Percentiles rank a stretch among this genome's conserved stretches.
These are phyloP conservation scores for Porites cylindrica DNA, from an alignment of 92 coral and sea anemone species.

Conservation along the genomic window DNA sequence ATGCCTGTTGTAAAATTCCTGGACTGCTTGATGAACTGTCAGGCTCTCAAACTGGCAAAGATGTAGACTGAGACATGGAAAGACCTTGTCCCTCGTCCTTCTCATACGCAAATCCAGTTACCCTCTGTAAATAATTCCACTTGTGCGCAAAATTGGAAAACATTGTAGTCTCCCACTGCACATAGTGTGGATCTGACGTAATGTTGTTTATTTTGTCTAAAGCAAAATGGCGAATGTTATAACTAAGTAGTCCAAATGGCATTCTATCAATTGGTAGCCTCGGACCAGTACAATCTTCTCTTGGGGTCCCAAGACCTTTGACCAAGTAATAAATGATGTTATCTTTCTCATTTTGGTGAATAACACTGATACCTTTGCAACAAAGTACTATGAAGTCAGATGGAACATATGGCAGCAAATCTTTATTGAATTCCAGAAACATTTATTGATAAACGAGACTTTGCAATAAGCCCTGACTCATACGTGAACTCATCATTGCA, in stretches of 20 bases:
- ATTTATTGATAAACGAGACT: slow-evolving; percentile 9
- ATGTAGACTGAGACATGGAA: background rate
- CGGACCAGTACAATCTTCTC: slow-evolving; percentile 30
- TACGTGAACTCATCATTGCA: background rate
- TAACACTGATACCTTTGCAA: slow-evolving; percentile 13
- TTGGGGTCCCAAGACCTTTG: slow-evolving; percentile 36
- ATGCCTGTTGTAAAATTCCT: slow-evolving; percentile 39
- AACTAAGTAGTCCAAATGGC: slow-evolving; percentile 62
- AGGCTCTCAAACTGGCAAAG: slow-evolving; percentile 4
- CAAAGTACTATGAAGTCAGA: slow-evolving; percentile 55
- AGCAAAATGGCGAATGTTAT: slow-evolving; percentile 52
- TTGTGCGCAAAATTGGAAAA: slow-evolving; percentile 47
- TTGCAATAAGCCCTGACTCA: slow-evolving; percentile 2
- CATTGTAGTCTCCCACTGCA: slow-evolving; percentile 55
- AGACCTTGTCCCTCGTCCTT: background rate
- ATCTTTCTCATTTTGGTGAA: slow-evolving; percentile 20
- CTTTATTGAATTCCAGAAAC: background rate
- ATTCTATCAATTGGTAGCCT: slow-evolving; percentile 50
- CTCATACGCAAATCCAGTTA: slow-evolving; percentile 31
- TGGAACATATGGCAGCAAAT: slow-evolving; percentile 26
- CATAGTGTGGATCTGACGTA: slow-evolving; percentile 37
- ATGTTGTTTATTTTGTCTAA: slow-evolving; percentile 17
- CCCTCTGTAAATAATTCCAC: slow-evolving; percentile 50
- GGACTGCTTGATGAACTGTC: slow-evolving; percentile 10
- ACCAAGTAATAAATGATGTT: slow-evolving; percentile 38